Conservation (phyloP, 2,888 invertebrate genomes). For the Ectemnius cavifrons region DNA sequence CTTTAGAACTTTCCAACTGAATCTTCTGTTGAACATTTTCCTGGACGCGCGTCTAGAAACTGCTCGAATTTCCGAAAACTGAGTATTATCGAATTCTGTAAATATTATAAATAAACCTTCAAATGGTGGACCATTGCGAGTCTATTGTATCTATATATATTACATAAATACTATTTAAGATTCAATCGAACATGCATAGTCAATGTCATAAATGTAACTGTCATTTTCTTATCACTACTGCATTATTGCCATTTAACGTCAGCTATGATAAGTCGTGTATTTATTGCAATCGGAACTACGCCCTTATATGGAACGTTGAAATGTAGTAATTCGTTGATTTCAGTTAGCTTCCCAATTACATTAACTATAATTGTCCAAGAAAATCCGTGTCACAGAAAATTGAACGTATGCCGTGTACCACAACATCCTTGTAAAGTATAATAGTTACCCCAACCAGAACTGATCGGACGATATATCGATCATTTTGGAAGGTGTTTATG, state of each 20-base stretch:
- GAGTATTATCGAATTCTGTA: constrained; percentile 48
- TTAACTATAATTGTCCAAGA: not conserved
- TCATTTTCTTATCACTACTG: constrained; percentile 34
- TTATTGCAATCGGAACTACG: not conserved
- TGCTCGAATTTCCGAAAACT: constrained; percentile 58
- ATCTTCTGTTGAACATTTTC: not conserved
- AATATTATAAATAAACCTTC: constrained; percentile 45
- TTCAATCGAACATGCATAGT: constrained; percentile 32
- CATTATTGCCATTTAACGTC: constrained; percentile 19
- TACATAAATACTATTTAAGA: constrained; percentile 39
- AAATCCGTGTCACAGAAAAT: not conserved
- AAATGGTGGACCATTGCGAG: constrained; percentile 34
- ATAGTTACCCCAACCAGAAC: constrained; percentile 1
- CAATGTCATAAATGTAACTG: constrained; percentile 41
- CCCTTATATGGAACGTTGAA: not conserved
- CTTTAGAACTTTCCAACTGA: not conserved
- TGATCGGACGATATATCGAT: not conserved
- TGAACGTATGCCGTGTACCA: not conserved
- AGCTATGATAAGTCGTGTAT: not conserved
- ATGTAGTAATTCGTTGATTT: not conserved
- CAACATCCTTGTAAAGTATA: constrained; percentile 3
- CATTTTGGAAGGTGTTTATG: constrained; percentile 4
- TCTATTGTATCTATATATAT: constrained; percentile 46
- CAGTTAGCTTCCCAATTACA: not conserved
- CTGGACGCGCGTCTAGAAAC: constrained; percentile 10